phyloP scores from a whole-genome alignment of 1,140 invertebrate species.

The Whitmania pigra region DNA sequence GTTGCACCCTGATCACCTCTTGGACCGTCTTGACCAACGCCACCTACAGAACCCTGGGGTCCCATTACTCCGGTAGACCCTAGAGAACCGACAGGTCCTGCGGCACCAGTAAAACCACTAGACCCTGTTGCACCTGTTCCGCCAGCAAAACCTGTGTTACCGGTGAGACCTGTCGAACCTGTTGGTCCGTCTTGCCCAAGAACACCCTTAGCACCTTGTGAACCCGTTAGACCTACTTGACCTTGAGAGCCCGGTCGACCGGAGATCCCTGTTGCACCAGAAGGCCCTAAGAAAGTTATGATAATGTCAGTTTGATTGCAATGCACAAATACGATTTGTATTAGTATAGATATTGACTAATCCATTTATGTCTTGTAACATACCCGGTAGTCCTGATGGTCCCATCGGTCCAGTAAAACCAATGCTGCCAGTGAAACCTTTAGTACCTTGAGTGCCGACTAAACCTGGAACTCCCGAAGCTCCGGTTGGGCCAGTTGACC shows the following conservation, averaged over 20 bases:
- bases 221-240: neutral
- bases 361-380: neutral
- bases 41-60: conserved; percentile 5
- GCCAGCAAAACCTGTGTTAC: conserved; percentile 5
- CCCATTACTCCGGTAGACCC: conserved; percentile 17
- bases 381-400: neutral
- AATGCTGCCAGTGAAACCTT: conserved; percentile 10
- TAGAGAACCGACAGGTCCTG: conserved; percentile 21
- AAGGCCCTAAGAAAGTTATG: neutral
- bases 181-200: conserved; percentile 1
- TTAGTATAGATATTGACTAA: neutral
- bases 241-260: conserved; percentile 1
- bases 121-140: neutral
- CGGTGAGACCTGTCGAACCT: neutral
- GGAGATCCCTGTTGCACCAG: neutral
- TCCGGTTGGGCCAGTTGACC: conserved; percentile 1
- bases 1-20: conserved; percentile 22
- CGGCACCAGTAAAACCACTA: neutral
- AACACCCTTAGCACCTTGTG: neutral
- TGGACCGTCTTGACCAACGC: conserved; percentile 7
- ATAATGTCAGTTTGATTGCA: neutral
- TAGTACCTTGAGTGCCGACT: neutral
- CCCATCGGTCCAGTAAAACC: conserved; percentile 10
- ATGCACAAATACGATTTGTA: neutral
- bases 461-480: neutral